Evolutionary conservation across 1,140 invertebrate species (phyloP).

Genomic region (Anoplophora glabripennis): DNA sequence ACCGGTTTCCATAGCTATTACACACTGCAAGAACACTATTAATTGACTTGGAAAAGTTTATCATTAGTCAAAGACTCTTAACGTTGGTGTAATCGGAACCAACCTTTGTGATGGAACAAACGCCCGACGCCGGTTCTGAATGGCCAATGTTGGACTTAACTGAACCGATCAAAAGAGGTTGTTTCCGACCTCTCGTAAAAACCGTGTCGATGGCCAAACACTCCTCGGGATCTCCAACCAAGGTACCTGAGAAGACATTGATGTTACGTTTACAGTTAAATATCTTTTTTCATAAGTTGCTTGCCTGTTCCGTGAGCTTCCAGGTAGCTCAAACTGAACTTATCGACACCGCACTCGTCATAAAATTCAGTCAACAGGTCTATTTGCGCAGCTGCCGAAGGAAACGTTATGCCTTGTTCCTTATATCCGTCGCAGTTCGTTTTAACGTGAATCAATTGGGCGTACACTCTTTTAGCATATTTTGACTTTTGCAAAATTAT

Average conservation of each 20-base stretch:
- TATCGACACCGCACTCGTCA: conserved; percentile 72
- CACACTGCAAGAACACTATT: conserved; percentile 35
- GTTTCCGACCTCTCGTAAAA: conserved; percentile 67
- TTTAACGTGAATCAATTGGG: conserved; percentile 52
- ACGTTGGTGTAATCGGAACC: conserved; percentile 17
- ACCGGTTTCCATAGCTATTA: conserved; percentile 69
- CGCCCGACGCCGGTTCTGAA: conserved; percentile 82
- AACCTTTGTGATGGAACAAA: conserved; percentile 81
- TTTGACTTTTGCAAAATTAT: conserved; percentile 80
- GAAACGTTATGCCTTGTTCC: conserved; percentile 81
- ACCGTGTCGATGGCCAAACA: conserved; percentile 76
- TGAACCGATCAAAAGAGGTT: conserved; percentile 80
- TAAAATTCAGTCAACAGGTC: conserved; percentile 81
- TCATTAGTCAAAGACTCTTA: too few species aligned
- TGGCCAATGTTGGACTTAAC: conserved; percentile 94
- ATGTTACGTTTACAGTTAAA: neutral
- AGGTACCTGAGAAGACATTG: conserved; percentile 50
- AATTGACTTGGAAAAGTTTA: too few species aligned
- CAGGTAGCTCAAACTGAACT: conserved; percentile 70
- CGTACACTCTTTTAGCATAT: conserved; percentile 73
- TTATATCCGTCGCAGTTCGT: conserved; percentile 84
- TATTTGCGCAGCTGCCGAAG: conserved; percentile 80
- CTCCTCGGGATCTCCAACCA: conserved; percentile 85
- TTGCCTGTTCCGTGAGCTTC: conserved; percentile 87
- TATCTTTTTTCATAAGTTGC: neutral